phyloP scores from a whole-genome alignment of 2,113 vertebrate species.

The Sclerurus mexicanus region DNA sequence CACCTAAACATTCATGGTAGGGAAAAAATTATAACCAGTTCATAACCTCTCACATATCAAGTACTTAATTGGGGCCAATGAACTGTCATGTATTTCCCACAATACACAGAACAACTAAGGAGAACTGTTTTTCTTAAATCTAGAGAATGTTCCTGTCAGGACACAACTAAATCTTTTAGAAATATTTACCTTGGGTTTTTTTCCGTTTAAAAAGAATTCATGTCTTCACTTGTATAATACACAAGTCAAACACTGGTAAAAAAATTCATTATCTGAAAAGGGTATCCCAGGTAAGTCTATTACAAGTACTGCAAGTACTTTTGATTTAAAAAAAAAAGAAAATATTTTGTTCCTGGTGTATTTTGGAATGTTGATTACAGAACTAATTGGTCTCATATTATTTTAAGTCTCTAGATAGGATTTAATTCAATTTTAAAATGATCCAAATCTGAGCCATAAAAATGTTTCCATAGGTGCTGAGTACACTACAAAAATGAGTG shows the following conservation, averaged over 20 bases:
- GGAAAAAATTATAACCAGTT: background rate
- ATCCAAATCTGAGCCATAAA: background rate
- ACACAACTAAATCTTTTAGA: background rate
- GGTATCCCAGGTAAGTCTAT: background rate
- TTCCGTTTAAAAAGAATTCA: background rate
- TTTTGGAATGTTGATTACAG: background rate
- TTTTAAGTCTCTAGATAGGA: background rate
- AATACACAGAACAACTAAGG: background rate
- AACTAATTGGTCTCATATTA: background rate
- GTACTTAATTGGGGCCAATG: background rate
- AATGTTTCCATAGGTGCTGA: background rate
- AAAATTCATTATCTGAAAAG: background rate
- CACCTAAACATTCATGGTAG: background rate
- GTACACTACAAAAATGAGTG: background rate
- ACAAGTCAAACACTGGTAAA: background rate
- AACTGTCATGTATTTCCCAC: background rate
- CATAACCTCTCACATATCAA: background rate
- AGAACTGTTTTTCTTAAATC: background rate
- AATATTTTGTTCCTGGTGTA: background rate
- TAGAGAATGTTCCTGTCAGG: background rate
- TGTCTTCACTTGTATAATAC: background rate
- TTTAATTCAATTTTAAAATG: background rate
- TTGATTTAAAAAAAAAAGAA: background rate
- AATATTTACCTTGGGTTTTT: background rate
- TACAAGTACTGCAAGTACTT: background rate